Conservation (phyloP, 2,888 invertebrate species). For the Anoplius nigerrimus region DNA sequence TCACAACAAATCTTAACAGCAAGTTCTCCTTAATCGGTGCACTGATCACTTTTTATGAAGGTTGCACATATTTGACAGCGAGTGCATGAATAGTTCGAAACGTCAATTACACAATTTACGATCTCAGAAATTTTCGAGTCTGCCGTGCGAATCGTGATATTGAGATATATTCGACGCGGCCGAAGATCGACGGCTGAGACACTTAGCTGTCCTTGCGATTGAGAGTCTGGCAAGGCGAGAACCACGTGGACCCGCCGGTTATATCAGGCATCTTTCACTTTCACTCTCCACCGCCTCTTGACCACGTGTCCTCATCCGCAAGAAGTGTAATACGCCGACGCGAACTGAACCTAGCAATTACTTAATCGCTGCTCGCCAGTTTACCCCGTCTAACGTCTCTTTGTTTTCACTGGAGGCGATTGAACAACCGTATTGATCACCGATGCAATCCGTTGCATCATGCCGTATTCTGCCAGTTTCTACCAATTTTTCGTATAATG, state of each 20-base stretch:
- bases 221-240: constrained; percentile 28
- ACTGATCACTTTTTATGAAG: constrained; percentile 4
- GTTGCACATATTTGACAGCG: not conserved
- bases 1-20: too few species aligned
- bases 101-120: not conserved
- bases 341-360: constrained; percentile 19
- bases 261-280: constrained; percentile 56
- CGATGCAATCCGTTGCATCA: too few species aligned
- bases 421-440: too few species aligned
- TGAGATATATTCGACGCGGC: not conserved
- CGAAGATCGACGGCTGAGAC: constrained; percentile 11
- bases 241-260: constrained; percentile 57
- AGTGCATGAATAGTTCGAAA: not conserved
- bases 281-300: constrained; percentile 48
- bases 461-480: too few species aligned
- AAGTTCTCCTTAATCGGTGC: too few species aligned
- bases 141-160: not conserved
- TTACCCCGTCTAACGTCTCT: too few species aligned
- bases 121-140: not conserved
- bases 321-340: constrained; percentile 34
- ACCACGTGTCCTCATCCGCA: constrained; percentile 49
- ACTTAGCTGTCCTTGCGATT: constrained; percentile 40
- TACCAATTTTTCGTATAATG: too few species aligned
- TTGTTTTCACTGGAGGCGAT: too few species aligned
- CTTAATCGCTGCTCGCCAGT: constrained; percentile 24